These are phyloP conservation scores for Lepidocyrtoides sp. DNA, from an alignment of 2,888 invertebrate genomes.

Conservation along the genomic window DNA sequence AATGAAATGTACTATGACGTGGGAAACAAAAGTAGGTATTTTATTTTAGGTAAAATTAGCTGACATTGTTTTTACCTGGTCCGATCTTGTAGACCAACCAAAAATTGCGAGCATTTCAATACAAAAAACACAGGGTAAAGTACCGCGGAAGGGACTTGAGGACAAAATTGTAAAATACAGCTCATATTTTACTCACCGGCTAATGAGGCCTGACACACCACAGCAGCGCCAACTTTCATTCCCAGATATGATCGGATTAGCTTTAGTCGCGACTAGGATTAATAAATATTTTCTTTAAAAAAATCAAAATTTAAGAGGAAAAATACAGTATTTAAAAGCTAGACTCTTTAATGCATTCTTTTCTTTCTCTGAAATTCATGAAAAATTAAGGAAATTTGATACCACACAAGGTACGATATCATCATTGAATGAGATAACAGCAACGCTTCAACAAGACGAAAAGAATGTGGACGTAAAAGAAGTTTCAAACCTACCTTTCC, in stretches of 20 bases:
- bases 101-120: not conserved
- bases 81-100: not conserved
- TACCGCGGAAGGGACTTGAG: not conserved
- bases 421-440: conserved; percentile 40
- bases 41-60: not conserved
- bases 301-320: conserved; percentile 24
- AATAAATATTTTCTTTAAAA: conserved; percentile 9
- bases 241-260: conserved; percentile 20
- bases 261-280: conserved; percentile 70
- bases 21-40: conserved; percentile 55
- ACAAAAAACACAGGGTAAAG: not conserved
- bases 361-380: conserved; percentile 30
- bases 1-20: conserved; percentile 57
- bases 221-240: not conserved
- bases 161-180: conserved; percentile 42
- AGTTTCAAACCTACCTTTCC: conserved; percentile 34
- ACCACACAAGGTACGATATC: conserved; percentile 38
- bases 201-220: conserved; percentile 73
- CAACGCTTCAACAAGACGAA: conserved; percentile 21
- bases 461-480: not conserved
- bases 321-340: conserved; percentile 16
- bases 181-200: conserved; percentile 56
- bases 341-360: not conserved
- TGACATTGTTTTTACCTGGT: conserved; percentile 18
- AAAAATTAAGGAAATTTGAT: conserved; percentile 72